Percentiles rank a stretch among this genome's conserved stretches.
Conservation (phyloP, 2,113 vertebrate species). For the Anolis carolinensis region DNA sequence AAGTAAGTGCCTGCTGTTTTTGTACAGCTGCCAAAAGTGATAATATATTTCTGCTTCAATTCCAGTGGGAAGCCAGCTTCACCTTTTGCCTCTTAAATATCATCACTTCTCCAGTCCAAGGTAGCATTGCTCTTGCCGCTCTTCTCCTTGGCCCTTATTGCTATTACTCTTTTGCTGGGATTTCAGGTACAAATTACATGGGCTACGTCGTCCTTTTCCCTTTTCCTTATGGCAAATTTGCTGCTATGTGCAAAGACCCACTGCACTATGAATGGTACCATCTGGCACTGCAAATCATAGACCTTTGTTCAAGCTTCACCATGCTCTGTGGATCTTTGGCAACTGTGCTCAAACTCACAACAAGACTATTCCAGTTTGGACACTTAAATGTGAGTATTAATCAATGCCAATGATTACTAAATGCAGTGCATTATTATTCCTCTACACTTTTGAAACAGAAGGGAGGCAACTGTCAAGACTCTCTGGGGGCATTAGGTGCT, state of each 20-base stretch:
- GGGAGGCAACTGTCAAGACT: too few relatives aligned
- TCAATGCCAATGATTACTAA: fast-evolving
- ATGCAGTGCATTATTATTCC: too few relatives aligned
- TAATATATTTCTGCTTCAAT: slow-evolving; percentile 56
- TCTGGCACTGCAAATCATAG: slow-evolving; percentile 40
- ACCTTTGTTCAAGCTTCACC: slow-evolving; percentile 27
- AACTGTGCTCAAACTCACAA: slow-evolving; percentile 42
- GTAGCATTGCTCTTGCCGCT: slow-evolving; percentile 60
- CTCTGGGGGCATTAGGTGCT: too few relatives aligned
- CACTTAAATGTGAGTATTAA: slow-evolving; percentile 38
- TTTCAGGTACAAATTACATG: slow-evolving; percentile 55
- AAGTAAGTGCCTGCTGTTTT: too few relatives aligned
- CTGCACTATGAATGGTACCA: slow-evolving; percentile 33
- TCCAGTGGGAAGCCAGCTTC: slow-evolving; percentile 69
- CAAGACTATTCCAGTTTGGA: slow-evolving; percentile 45
- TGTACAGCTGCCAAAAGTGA: slow-evolving; percentile 37
- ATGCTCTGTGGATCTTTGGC: slow-evolving; percentile 44
- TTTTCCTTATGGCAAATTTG: slow-evolving; percentile 56
- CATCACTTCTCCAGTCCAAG: slow-evolving; percentile 52
- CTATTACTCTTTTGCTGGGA: slow-evolving; percentile 60
- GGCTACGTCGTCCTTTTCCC: slow-evolving; percentile 48
- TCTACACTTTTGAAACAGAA: too few relatives aligned
- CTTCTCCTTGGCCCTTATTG: slow-evolving; percentile 60
- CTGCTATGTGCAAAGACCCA: slow-evolving; percentile 52
- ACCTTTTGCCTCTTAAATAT: slow-evolving; percentile 61